These are phyloP conservation scores for Oncorhynchus kisutch DNA, from an alignment of 2,113 vertebrate species.

Conservation along the genomic window DNA sequence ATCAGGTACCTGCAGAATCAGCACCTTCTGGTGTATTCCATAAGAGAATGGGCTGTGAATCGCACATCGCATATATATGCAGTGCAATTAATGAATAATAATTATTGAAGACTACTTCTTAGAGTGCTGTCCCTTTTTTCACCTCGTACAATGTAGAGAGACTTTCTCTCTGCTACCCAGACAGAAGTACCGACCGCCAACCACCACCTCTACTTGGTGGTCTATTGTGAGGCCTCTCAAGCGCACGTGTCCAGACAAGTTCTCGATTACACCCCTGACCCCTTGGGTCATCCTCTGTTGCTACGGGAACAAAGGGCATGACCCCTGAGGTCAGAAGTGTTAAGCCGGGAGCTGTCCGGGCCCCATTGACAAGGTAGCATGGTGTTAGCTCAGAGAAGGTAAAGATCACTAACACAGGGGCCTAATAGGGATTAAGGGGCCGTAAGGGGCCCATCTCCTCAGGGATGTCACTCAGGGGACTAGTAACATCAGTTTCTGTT, in stretches of 20 bases:
- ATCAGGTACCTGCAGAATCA: too few species aligned
- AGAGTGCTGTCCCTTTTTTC: not conserved
- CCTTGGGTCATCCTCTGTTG: conserved; percentile 84
- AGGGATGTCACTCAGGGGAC: conserved; percentile 73
- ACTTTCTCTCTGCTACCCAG: conserved; percentile 2
- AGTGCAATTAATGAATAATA: too few species aligned
- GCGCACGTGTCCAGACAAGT: conserved; percentile 85
- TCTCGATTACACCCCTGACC: conserved; percentile 86
- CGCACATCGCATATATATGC: too few species aligned
- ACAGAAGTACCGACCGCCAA: not conserved
- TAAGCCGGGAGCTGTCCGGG: conserved; percentile 80
- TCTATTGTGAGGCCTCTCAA: conserved; percentile 67
- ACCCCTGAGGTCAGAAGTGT: conserved; percentile 86
- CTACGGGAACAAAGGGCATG: conserved; percentile 86
- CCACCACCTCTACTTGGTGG: conserved; percentile 63
- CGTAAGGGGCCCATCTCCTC: conserved; percentile 76
- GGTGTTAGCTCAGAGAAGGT: conserved; percentile 86
- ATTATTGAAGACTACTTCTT: too few species aligned
- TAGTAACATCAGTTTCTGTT: conserved; percentile 74
- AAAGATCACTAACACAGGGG: conserved; percentile 77
- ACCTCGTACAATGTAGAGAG: not conserved
- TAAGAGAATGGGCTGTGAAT: too few species aligned
- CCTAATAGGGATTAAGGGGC: conserved; percentile 81
- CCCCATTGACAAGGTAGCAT: conserved; percentile 77
- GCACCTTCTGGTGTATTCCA: too few species aligned